phyloP scores from a whole-genome alignment of 1,140 invertebrate species.

The Neodiprion pinetum region DNA sequence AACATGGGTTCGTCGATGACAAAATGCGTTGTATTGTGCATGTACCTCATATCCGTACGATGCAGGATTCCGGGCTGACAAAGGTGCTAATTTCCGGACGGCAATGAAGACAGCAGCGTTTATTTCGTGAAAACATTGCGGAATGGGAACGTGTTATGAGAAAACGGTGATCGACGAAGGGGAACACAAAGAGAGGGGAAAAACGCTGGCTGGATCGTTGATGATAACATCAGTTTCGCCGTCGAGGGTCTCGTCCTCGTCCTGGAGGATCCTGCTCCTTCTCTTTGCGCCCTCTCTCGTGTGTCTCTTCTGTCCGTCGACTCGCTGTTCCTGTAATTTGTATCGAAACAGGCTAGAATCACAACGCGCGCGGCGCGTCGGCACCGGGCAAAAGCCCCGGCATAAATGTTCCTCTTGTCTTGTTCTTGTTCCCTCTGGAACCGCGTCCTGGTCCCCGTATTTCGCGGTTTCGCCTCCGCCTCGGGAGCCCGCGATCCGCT shows the following conservation, averaged over 20 bases:
- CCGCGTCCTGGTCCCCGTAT: too few species aligned
- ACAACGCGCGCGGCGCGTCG: conserved; percentile 10
- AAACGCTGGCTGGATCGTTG: conserved; percentile 25
- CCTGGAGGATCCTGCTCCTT: too few species aligned
- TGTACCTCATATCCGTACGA: too few species aligned
- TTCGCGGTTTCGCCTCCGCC: not conserved
- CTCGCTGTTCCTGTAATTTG: conserved; percentile 52
- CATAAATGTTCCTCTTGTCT: conserved; percentile 5
- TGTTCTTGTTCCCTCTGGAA: not conserved
- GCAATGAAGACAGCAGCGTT: too few species aligned
- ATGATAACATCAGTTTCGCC: conserved; percentile 54
- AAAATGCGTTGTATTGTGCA: too few species aligned
- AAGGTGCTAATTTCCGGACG: too few species aligned
- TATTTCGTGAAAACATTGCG: too few species aligned
- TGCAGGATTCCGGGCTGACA: conserved; percentile 1
- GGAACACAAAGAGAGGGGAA: too few species aligned
- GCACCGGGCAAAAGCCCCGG: conserved; percentile 9
- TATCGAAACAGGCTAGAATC: conserved; percentile 47
- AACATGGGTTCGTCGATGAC: too few species aligned
- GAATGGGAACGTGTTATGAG: too few species aligned
- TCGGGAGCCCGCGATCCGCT: not conserved
- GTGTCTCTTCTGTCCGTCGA: conserved; percentile 26
- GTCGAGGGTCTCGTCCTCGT: conserved; percentile 9
- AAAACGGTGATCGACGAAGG: too few species aligned
- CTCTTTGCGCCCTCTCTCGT: conserved; percentile 25